Conservation (phyloP, 2,888 invertebrate species). For the Latrodectus hesperus region DNA sequence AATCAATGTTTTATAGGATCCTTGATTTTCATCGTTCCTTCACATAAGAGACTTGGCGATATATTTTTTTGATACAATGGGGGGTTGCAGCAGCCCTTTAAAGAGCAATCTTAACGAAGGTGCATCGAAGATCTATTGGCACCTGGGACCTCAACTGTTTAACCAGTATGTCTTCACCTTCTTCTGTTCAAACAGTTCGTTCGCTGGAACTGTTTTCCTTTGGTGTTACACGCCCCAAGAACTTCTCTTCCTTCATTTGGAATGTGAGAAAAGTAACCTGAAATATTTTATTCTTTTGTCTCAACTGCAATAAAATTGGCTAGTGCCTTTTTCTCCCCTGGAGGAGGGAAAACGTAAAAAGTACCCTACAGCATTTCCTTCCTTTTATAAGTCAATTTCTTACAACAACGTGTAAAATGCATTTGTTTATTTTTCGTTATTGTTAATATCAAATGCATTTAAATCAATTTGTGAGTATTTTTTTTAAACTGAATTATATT, state of each 20-base stretch:
- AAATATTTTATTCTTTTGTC: background rate
- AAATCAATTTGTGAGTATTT: too few relatives aligned
- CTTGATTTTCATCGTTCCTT: too few relatives aligned
- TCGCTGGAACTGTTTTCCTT: slow-evolving; percentile 36
- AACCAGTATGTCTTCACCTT: slow-evolving; percentile 56
- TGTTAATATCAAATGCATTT: too few relatives aligned
- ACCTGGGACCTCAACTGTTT: slow-evolving; percentile 46
- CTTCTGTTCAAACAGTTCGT: slow-evolving; percentile 50
- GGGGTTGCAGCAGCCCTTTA: background rate
- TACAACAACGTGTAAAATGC: too few relatives aligned
- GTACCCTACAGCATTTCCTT: too few relatives aligned
- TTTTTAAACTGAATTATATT: too few relatives aligned
- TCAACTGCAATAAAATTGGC: background rate
- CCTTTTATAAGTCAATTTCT: too few relatives aligned
- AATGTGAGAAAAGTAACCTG: background rate
- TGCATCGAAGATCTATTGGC: slow-evolving; percentile 31
- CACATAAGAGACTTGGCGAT: too few relatives aligned
- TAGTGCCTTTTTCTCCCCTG: too few relatives aligned
- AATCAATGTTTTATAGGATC: too few relatives aligned
- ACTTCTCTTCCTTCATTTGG: slow-evolving; percentile 16
- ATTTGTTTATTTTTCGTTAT: too few relatives aligned
- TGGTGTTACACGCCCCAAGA: slow-evolving; percentile 29
- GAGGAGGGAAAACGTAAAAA: too few relatives aligned
- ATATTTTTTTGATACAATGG: background rate
- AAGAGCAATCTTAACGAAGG: slow-evolving; percentile 30